Base-by-base conservation (phyloP, 2,797 vertebrate species). In the Xiphophorus birchmanni region DNA sequence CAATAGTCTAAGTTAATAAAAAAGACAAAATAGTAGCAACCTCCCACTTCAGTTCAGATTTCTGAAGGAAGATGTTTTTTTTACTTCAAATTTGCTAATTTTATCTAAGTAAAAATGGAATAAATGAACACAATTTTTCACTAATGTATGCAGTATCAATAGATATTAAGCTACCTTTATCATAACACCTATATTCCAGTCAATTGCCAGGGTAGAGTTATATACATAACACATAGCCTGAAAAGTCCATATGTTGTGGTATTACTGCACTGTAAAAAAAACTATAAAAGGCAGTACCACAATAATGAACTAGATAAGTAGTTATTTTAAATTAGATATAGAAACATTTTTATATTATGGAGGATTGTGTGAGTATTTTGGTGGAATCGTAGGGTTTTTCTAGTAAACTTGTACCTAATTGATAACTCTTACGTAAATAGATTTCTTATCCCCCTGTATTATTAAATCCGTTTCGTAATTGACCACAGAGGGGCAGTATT, bases 401-500 rank as follows among this genome's bases (percentile, higher is more conserved):
- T 74, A 11, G 17, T 37, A 12, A 37, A 71, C 79, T 17, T 52
- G 21, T n/a, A 44, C 40, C 13, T 37, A 48, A 32, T 10, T 56
- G 1, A 79, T 44, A 71, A 72, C 7, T 32, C 15, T 13, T 67
- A 5, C 72, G 35, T 48, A n/a, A 67, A n/a, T 23, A 67, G 48
- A 26, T 40, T 17, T 17, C 29, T 35, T 0, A 3, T 1, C n/a
- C 78, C 60, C n/a, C 5, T 50, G 40, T 75, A 12, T 35, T 56
- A 56, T 50, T 54, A 72, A 26, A 35, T 45, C 52, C 47, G 72
- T 84, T 84, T 85, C 78, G 32, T 44, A 73, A 84, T 44, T 82
- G 80, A 83, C 93, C 96, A 95, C 95, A 90, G 48, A 82, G 93
- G 88, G 94, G 94, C 89, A 92, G 90, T 94, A 87, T 91, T 87